Evolutionary conservation across 2,113 vertebrate genomes (phyloP), one percentile per base, ranked within the genome.

Genomic region (Istiophorus platypterus): DNA sequence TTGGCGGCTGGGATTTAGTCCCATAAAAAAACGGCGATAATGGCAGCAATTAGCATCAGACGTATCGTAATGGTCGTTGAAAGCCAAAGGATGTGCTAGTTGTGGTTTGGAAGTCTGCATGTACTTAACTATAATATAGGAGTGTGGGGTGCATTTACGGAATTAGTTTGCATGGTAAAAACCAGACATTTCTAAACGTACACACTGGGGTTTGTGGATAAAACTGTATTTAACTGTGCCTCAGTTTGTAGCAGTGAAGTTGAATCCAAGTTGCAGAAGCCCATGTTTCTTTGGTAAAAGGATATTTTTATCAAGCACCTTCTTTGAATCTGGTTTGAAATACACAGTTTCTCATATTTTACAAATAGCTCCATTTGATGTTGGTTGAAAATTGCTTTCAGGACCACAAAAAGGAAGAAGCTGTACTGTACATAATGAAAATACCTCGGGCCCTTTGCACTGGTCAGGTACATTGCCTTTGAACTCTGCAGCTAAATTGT

Each of bases 111-210:
- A 88, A 34, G 74, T 80, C 58, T 73, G 34, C 63, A 39, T 74
- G 56, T 52, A 51, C 73, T 57, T 39, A 37, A 64, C 73, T 51
- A 3, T 78, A 59, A 75, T 77, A 71, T 70, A 51, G 47, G 76
- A 73, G 54, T 63, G 54, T 78, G 71, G 78, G 85, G 70, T 59
- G 69, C 81, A 71, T 72, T 61, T 15, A 72, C 72, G 15, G 47
- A 68, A 80, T 74, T 77, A 15, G 90, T 91, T 87, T 85, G 57
- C 81, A 89, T 90, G 72, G 47, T 81, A 82, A 86, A 76, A 24
- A 73, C 52, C 34, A 69, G 72, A 81, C 74, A 72, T 80, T 79
- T 81, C n/a, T 75, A 65, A 80, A 85, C 59, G 58, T 26, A 51
- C 76, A 45, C 73, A 56, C 12, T 26, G 2, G 45, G 61, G 75